Base-by-base conservation (phyloP, 92 coral and sea anemone genomes). In the Zoanthus sansibaricus region DNA sequence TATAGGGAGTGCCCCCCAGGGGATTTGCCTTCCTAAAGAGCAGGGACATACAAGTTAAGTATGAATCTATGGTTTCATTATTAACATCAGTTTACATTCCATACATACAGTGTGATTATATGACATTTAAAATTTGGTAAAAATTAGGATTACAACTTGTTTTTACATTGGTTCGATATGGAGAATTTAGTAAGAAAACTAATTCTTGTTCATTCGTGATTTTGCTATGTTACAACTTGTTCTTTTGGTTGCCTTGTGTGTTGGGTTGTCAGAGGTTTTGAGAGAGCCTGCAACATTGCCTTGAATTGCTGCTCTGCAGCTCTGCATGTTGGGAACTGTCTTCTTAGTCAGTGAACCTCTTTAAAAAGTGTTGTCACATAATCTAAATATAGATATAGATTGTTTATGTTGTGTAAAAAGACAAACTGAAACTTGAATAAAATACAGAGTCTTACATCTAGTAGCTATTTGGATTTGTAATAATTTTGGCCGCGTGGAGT, bases 311-410 rank as follows among this genome's bases (percentile, higher is more conserved):
- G 80, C 69, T 51, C 61, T 77, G 90, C 90, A 87, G 87, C 90
- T 67, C 80, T 67, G 72, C 20, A 67, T 67, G 72, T n/a, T 67
- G 72, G 72, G 72, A 67, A 67, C 37, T 67, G 72, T 2, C 72
- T 69, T 73, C 87, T 87, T 69, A 55, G 77, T 56, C 14, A 58
- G 10, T 54, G 51, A 46, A 80, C 55, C 73, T 79, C 90, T 30
- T 79, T 87, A 54, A 87, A 72, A 68, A 55, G 86, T 87, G 79
- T 87, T 64, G 30, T 77, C 86, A 87, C 76, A 45, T 87, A 87
- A 56, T 33, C 87, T 87, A 58, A 55, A 59, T 64, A 48, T 42
- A 87, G 72, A 25, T 9, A 58, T 18, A 18, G 21, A 67, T 20
- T 67, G 33, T 67, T 67, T 44, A 1, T 67, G 42, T 3, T 67